Evolutionary conservation across 2,888 invertebrate species (phyloP).

Genomic region (Apoderus coryli): DNA sequence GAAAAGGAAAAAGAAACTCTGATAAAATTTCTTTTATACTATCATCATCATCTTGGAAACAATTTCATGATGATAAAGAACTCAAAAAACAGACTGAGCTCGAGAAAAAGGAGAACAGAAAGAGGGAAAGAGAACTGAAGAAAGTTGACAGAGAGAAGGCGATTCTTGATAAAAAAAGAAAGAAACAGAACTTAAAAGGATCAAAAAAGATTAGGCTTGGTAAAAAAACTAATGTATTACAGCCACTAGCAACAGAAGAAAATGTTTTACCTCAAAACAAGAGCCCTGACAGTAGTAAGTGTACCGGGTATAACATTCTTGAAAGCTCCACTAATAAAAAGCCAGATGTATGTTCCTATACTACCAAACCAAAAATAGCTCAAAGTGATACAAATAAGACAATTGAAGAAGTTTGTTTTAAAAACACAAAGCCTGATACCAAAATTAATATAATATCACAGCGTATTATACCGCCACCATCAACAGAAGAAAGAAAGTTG

Average conservation of each 20-base stretch:
- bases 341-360: no score
- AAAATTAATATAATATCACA: slow-evolving; percentile 5
- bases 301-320: no score
- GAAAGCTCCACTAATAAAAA: no score
- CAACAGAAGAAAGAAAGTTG: slow-evolving; percentile 1
- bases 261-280: background rate
- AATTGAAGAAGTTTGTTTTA: no score
- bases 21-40: slow-evolving; percentile 7
- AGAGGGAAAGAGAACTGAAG: slow-evolving; percentile 7
- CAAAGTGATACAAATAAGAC: no score
- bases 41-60: slow-evolving; percentile 9
- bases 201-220: slow-evolving; percentile 4
- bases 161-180: slow-evolving; percentile 7
- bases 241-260: background rate
- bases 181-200: slow-evolving; percentile 3
- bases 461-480: no score
- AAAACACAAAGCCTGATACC: no score
- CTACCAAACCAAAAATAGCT: no score
- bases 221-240: background rate
- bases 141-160: slow-evolving; percentile 5
- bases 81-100: slow-evolving; percentile 5
- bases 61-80: slow-evolving; percentile 9
- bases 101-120: slow-evolving; percentile 8
- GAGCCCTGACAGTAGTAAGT: no score
- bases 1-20: slow-evolving; percentile 7